Evolutionary conservation across 2,888 invertebrate genomes (phyloP).

Genomic region (Bembecia ichneumoniformis): DNA sequence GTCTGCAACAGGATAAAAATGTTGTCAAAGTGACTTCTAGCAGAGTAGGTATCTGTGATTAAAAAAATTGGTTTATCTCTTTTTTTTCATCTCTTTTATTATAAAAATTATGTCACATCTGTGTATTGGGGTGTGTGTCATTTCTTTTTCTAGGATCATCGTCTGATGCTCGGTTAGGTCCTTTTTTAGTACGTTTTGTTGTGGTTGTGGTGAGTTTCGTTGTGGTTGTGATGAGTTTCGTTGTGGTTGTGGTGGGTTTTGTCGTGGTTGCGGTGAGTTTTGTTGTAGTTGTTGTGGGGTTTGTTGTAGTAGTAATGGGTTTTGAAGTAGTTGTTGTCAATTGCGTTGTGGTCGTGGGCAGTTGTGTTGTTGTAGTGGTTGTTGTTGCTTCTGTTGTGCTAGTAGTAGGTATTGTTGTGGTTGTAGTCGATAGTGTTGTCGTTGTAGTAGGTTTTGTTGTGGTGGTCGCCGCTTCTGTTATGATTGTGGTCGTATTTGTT

Average conservation of each 20-base stretch:
- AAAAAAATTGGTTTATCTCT: too few species aligned
- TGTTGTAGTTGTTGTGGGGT: conserved; percentile 9
- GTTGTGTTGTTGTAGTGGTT: conserved; percentile 1
- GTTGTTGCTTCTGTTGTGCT: conserved; percentile 6
- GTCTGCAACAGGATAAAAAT: too few species aligned
- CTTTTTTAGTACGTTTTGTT: conserved; percentile 3
- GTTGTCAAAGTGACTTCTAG: too few species aligned
- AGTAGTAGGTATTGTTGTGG: conserved; percentile 1
- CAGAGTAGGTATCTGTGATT: too few species aligned
- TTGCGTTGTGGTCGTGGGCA: conserved; percentile 5
- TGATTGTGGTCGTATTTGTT: conserved; percentile 2
- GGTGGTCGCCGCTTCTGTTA: conserved; percentile 2
- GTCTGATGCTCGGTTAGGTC: conserved; percentile 3
- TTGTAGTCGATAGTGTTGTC: conserved; percentile 2
- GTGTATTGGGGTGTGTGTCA: not conserved
- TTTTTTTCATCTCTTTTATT: too few species aligned
- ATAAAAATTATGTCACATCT: not conserved
- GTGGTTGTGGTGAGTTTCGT: conserved; percentile 4
- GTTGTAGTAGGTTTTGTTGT: too few species aligned
- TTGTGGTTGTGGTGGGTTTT: conserved; percentile 5
- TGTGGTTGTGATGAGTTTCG: conserved; percentile 12
- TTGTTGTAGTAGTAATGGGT: conserved; percentile 7
- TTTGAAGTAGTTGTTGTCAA: conserved; percentile 5
- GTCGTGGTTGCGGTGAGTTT: conserved; percentile 6
- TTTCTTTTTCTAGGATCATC: too few species aligned